Evolutionary conservation across 2,888 invertebrate species (phyloP).

Genomic region (Lepas anatifera): DNA sequence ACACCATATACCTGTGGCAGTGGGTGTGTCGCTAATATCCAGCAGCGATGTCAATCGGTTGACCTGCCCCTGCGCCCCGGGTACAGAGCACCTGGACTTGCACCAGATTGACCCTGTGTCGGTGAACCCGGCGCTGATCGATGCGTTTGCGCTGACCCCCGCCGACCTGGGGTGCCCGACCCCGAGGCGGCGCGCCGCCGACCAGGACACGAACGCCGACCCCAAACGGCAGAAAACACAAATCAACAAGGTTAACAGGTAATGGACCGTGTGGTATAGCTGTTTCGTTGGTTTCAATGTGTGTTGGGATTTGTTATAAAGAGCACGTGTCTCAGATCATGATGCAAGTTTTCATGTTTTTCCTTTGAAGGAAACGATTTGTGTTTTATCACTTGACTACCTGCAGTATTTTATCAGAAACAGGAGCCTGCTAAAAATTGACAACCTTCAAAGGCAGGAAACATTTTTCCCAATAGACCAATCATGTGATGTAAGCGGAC

Average conservation of each 20-base stretch:
- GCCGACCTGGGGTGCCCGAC: not conserved
- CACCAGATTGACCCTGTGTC: not conserved
- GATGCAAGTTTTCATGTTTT: not conserved
- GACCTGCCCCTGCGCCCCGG: no score
- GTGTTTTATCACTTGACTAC: no score
- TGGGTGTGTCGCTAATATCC: no score
- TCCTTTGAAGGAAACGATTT: not conserved
- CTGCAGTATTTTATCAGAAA: no score
- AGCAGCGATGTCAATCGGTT: no score
- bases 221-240: not conserved
- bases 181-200: not conserved
- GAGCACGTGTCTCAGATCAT: not conserved
- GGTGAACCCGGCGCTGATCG: not conserved
- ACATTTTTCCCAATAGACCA: no score
- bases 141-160: not conserved
- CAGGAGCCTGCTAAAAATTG: no score
- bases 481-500: no score
- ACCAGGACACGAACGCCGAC: not conserved
- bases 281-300: no score
- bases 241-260: constrained; percentile 1
- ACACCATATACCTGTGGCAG: no score
- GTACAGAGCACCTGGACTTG: not conserved
- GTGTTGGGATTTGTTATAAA: not conserved
- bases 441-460: no score
- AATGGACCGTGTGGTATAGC: no score